Evolutionary conservation across 2,113 vertebrate species (phyloP).

Genomic region (Panthera leo): DNA sequence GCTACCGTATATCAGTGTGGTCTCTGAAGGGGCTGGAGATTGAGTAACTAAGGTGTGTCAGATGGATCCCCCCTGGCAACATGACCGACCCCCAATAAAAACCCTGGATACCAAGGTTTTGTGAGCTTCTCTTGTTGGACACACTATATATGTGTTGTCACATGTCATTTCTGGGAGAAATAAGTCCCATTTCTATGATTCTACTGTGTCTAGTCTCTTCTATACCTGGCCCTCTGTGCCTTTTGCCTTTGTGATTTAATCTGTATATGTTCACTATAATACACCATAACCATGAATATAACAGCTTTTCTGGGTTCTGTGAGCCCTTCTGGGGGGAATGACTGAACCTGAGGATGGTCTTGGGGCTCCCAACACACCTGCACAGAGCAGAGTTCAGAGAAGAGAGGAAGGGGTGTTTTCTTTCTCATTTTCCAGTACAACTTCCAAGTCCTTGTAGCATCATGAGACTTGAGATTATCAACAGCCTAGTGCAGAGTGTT

Average conservation of each 20-base stretch:
- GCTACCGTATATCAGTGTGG: not conserved
- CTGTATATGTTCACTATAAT: not conserved
- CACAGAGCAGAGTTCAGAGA: not conserved
- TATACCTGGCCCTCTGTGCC: not conserved
- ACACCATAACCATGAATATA: not conserved
- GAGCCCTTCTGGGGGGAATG: not conserved
- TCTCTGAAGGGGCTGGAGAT: not conserved
- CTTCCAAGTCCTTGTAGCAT: not conserved
- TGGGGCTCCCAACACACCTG: not conserved
- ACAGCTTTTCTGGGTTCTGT: not conserved
- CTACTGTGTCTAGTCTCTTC: too few species aligned
- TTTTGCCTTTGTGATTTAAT: not conserved
- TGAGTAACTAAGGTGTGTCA: not conserved
- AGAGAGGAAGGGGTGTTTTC: not conserved
- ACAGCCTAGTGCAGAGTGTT: not conserved
- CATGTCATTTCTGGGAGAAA: not conserved
- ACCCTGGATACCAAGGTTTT: not conserved
- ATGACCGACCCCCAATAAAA: not conserved
- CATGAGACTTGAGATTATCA: not conserved
- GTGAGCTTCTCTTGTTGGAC: not conserved
- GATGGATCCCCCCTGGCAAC: too few species aligned
- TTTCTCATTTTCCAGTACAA: not conserved
- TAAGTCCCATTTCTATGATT: not conserved
- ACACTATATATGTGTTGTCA: not conserved
- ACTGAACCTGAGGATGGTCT: not conserved